Percentiles rank a stretch among this genome's conserved stretches.
Conservation (phyloP, 1,140 invertebrate species). For the Stegodyphus mimosarum region DNA sequence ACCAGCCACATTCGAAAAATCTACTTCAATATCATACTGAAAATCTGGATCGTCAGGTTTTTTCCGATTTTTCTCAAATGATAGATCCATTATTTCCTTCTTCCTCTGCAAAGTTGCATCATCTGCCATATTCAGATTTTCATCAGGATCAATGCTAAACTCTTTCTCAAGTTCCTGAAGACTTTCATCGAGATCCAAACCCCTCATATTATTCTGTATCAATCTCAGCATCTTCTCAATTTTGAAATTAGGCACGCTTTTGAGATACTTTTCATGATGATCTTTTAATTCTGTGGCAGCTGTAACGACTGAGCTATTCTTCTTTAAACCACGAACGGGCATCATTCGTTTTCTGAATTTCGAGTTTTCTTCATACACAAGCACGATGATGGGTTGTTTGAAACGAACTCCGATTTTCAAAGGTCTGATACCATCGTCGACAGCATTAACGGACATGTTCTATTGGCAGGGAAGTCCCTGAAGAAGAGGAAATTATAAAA, state of each 20-base stretch:
- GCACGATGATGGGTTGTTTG: slow-evolving; percentile 67
- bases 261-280: slow-evolving; percentile 65
- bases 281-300: slow-evolving; percentile 65
- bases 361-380: slow-evolving; percentile 65
- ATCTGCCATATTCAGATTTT: slow-evolving; percentile 71
- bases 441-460: background rate
- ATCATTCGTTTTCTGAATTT: slow-evolving; percentile 67
- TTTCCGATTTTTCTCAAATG: slow-evolving; percentile 69
- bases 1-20: slow-evolving; percentile 63
- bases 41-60: slow-evolving; percentile 70
- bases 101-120: slow-evolving; percentile 68
- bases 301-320: slow-evolving; percentile 64
- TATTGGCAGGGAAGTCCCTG: background rate
- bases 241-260: slow-evolving; percentile 63
- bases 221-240: slow-evolving; percentile 65
- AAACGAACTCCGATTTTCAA: slow-evolving; percentile 66
- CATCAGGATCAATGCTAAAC: slow-evolving; percentile 68
- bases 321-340: slow-evolving; percentile 68
- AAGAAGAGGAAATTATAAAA: slow-evolving; percentile 8
- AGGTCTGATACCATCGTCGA: background rate
- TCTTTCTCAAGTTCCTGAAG: slow-evolving; percentile 62
- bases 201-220: slow-evolving; percentile 64
- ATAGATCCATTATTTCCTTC: slow-evolving; percentile 70
- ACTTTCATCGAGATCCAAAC: slow-evolving; percentile 64
- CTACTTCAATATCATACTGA: slow-evolving; percentile 69